Percentiles rank a stretch among this genome's conserved stretches.
Conservation (phyloP, 1,140 invertebrate genomes). For the Lutraria rhynchaena region DNA sequence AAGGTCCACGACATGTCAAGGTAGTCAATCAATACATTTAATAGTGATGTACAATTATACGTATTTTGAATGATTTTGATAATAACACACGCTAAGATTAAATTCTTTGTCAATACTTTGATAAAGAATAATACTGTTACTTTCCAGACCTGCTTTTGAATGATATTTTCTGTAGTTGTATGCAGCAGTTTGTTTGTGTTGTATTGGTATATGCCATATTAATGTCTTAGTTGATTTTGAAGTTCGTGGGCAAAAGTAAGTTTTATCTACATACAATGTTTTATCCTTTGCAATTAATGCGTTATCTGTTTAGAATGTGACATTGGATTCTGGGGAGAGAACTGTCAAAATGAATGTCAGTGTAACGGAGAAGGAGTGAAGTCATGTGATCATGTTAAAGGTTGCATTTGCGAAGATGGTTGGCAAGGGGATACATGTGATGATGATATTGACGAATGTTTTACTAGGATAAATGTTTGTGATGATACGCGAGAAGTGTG, state of each 20-base stretch:
- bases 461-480: background rate
- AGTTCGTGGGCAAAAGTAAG: too few species aligned
- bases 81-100: too few species aligned
- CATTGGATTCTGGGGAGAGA: background rate
- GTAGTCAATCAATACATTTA: background rate
- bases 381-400: conserved; percentile 20
- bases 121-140: too few species aligned
- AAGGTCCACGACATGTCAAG: background rate
- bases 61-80: too few species aligned
- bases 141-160: too few species aligned
- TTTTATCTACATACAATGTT: too few species aligned
- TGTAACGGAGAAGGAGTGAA: conserved; percentile 7
- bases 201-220: too few species aligned
- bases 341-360: conserved; percentile 3
- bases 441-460: conserved; percentile 26
- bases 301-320: conserved; percentile 6
- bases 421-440: conserved; percentile 3
- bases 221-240: too few species aligned
- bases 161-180: too few species aligned
- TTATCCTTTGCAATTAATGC: background rate
- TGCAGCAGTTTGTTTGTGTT: too few species aligned
- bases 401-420: conserved; percentile 6
- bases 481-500: background rate
- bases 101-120: too few species aligned
- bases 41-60: too few species aligned